phyloP scores from a whole-genome alignment of 2,888 invertebrate genomes.

The Cactoblastis cactorum region DNA sequence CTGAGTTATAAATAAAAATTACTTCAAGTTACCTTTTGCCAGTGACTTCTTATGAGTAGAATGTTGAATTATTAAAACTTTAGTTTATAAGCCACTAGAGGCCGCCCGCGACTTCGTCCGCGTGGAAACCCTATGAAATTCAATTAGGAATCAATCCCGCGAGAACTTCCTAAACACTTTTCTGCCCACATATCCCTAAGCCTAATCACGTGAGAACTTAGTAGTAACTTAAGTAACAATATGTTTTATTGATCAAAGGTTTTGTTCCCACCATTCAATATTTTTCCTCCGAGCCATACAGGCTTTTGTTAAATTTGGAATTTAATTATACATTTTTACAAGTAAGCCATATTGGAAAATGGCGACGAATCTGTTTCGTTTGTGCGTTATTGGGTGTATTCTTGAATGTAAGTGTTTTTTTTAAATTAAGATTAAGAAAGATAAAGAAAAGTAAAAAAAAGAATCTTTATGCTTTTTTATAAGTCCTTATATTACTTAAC shows the following conservation, averaged over 20 bases:
- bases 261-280: slow-evolving; percentile 4
- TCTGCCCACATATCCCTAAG: slow-evolving; percentile 3
- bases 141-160: too few species aligned
- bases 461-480: too few species aligned
- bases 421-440: too few species aligned
- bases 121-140: too few species aligned
- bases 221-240: slow-evolving; percentile 4
- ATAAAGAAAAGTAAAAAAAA: too few species aligned
- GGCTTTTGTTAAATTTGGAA: background rate
- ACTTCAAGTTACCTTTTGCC: too few species aligned
- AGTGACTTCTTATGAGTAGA: too few species aligned
- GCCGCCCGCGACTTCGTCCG: too few species aligned
- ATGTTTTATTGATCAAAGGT: background rate
- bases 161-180: background rate
- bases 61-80: too few species aligned
- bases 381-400: slow-evolving; percentile 24
- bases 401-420: slow-evolving; percentile 29
- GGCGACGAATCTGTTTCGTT: slow-evolving; percentile 20
- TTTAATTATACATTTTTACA: background rate
- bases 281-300: background rate
- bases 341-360: slow-evolving; percentile 19
- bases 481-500: too few species aligned
- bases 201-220: slow-evolving; percentile 14
- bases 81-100: too few species aligned
- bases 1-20: too few species aligned